Evolutionary conservation across 2,797 vertebrate genomes (phyloP).

Genomic region (Petrocephalus sullivani): DNA sequence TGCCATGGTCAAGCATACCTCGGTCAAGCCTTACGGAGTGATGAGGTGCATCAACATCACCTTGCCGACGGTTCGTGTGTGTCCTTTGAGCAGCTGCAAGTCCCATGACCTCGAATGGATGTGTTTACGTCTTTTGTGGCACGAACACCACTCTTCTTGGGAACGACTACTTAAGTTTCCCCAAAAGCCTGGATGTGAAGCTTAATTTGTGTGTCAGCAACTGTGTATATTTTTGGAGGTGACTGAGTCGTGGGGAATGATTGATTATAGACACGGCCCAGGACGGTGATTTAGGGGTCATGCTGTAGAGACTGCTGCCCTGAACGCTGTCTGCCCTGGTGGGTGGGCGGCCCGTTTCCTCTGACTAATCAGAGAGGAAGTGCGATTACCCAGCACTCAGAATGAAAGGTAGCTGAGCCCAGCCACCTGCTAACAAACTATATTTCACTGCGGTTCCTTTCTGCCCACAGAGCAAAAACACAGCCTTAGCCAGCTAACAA

Average conservation of each 20-base stretch:
- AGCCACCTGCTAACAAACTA: not conserved
- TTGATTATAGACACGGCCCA: conserved; percentile 11
- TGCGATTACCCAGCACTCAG: conserved; percentile 14
- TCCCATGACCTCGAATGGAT: not conserved
- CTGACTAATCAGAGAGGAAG: conserved; percentile 19
- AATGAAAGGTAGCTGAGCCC: conserved; percentile 9
- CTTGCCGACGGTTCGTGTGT: not conserved
- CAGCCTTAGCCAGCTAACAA: not conserved
- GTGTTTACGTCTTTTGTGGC: not conserved
- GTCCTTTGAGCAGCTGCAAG: not conserved
- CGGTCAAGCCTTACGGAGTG: not conserved
- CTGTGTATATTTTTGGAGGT: conserved; percentile 1
- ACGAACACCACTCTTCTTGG: not conserved
- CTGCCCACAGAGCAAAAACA: not conserved
- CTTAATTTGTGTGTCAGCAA: not conserved
- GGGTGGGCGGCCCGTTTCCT: conserved; percentile 15
- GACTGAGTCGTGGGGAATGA: not conserved
- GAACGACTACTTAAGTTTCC: not conserved
- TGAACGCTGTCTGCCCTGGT: not conserved
- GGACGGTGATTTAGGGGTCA: conserved; percentile 8
- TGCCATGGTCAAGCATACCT: not conserved
- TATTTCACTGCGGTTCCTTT: not conserved
- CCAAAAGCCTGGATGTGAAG: not conserved
- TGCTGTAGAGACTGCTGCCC: not conserved
- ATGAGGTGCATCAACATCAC: not conserved